phyloP scores from a whole-genome alignment of 2,888 invertebrate species.

The Aradus depressus region DNA sequence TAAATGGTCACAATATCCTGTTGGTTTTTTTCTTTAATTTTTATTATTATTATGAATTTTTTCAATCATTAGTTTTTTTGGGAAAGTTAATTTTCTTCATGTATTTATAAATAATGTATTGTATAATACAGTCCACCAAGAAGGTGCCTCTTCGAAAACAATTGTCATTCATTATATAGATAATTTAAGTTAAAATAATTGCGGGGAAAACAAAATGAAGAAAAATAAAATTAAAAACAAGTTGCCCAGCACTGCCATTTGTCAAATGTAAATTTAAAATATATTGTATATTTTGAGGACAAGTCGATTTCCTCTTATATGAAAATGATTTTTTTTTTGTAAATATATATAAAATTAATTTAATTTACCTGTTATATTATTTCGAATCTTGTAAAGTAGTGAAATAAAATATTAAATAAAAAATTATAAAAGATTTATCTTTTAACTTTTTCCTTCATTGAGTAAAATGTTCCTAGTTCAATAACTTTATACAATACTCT shows the following conservation, averaged over 20 bases:
- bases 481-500: too few species aligned
- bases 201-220: too few species aligned
- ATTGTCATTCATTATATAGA: conserved; percentile 19
- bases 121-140: conserved; percentile 12
- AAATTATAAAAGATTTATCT: conserved; percentile 6
- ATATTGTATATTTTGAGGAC: conserved; percentile 18
- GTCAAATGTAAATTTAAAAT: conserved; percentile 17
- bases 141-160: conserved; percentile 19
- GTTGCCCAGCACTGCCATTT: conserved; percentile 22
- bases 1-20: neutral
- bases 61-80: conserved; percentile 6
- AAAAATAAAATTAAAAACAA: too few species aligned
- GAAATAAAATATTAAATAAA: conserved; percentile 23
- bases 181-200: conserved; percentile 10
- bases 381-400: conserved; percentile 25
- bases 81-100: neutral
- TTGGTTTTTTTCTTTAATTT: conserved; percentile 1
- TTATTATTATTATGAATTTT: conserved; percentile 7
- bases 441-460: neutral
- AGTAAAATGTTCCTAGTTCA: neutral
- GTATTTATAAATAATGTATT: conserved; percentile 4
- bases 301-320: conserved; percentile 8
- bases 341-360: conserved; percentile 12
- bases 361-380: conserved; percentile 19
- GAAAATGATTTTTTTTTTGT: conserved; percentile 8